A percentile compares a stretch with the other conserved stretches of the same genome.
Evolutionary conservation across 2,113 vertebrate species (phyloP).

Genomic region (Piprites chloris): DNA sequence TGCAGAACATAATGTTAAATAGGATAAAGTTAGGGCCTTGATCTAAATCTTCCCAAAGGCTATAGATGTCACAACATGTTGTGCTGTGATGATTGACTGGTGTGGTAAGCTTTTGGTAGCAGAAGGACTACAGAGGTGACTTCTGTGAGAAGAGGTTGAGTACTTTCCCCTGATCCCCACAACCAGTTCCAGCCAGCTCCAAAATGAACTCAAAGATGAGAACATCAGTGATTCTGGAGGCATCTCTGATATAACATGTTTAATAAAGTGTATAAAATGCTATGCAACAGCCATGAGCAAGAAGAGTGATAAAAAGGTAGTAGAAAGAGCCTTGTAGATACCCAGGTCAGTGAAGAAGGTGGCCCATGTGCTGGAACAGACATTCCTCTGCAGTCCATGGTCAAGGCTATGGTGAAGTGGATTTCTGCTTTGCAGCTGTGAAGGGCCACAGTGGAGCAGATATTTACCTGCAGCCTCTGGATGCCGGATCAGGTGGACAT

Average conservation of each 20-base stretch:
- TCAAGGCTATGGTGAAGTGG: not conserved
- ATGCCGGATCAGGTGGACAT: not conserved
- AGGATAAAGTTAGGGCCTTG: not conserved
- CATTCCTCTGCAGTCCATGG: not conserved
- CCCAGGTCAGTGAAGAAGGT: rapidly evolving
- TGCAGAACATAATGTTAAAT: not conserved
- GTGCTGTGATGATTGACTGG: not conserved
- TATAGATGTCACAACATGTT: too few species aligned
- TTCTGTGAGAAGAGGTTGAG: not conserved
- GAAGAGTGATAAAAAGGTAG: not conserved
- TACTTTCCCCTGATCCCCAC: too few species aligned
- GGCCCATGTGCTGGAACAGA: rapidly evolving
- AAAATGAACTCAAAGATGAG: not conserved
- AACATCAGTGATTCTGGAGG: not conserved
- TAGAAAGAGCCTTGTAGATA: not conserved
- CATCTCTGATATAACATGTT: not conserved
- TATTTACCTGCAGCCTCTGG: not conserved
- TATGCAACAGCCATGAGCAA: not conserved
- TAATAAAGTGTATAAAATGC: not conserved
- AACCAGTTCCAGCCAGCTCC: not conserved
- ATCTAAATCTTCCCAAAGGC: not conserved
- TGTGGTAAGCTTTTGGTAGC: not conserved
- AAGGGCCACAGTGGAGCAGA: not conserved
- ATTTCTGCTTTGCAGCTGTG: not conserved
- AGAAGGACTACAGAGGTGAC: not conserved